Conservation (phyloP, 2,888 invertebrate genomes). For the Prosapia bicincta region DNA sequence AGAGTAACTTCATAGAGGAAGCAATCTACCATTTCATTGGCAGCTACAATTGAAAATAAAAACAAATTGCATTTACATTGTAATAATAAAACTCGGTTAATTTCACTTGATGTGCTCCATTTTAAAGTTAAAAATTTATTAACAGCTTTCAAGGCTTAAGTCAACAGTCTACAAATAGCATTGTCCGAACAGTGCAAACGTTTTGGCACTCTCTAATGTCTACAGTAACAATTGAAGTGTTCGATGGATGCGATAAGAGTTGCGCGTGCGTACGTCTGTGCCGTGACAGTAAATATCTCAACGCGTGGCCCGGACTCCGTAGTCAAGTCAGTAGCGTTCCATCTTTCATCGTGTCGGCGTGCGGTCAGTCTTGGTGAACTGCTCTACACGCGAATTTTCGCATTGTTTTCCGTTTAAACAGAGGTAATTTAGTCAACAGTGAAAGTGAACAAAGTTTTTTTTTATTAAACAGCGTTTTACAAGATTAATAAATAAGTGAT, state of each 20-base stretch:
- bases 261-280: neutral
- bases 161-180: neutral
- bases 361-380: neutral
- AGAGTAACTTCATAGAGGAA: too few species aligned
- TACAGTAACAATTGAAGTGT: constrained; percentile 21
- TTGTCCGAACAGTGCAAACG: neutral
- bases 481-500: too few species aligned
- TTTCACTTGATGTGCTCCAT: too few species aligned
- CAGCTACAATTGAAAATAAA: too few species aligned
- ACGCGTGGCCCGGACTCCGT: neutral
- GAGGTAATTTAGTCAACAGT: too few species aligned
- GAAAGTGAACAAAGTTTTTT: too few species aligned
- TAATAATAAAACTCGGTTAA: too few species aligned
- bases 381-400: too few species aligned
- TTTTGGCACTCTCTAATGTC: neutral
- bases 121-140: neutral
- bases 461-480: too few species aligned
- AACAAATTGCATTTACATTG: too few species aligned
- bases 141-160: neutral
- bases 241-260: constrained; percentile 19
- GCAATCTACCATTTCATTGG: too few species aligned
- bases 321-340: neutral
- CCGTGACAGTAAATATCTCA: neutral
- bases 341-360: neutral
- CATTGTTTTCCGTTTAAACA: too few species aligned